These are phyloP conservation scores for Trypoxylus dichotomus DNA, from an alignment of 1,140 invertebrate genomes.

Conservation along the genomic window DNA sequence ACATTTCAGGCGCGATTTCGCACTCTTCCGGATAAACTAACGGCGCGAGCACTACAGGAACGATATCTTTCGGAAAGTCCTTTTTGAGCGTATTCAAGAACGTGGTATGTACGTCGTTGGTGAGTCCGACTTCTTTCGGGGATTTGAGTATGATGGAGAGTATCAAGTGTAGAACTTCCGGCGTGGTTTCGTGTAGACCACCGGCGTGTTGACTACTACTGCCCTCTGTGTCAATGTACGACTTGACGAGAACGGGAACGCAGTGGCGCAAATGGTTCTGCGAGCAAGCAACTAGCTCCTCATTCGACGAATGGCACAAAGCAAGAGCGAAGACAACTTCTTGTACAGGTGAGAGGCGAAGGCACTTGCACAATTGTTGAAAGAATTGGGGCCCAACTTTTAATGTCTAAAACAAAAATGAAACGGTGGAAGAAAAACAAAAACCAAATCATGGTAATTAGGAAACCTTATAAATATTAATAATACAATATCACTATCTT, in stretches of 20 bases:
- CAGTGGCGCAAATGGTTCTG: constrained; percentile 78
- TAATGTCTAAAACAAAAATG: constrained; percentile 3
- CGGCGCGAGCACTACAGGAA: constrained; percentile 85
- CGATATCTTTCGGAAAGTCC: constrained; percentile 85
- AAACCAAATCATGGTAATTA: background rate
- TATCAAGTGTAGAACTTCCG: constrained; percentile 85
- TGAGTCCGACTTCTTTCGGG: constrained; percentile 62
- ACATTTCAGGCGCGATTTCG: constrained; percentile 70
- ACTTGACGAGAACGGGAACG: constrained; percentile 81
- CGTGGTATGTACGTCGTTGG: constrained; percentile 72
- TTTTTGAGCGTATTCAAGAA: constrained; percentile 79
- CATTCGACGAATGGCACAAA: constrained; percentile 69
- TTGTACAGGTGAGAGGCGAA: constrained; percentile 82
- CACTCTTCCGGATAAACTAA: constrained; percentile 75
- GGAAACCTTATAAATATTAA: background rate
- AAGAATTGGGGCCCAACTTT: constrained; percentile 59
- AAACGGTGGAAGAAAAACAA: background rate
- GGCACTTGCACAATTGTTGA: constrained; percentile 77
- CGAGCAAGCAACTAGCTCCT: constrained; percentile 72
- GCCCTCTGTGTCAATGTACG: constrained; percentile 77
- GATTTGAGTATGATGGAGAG: constrained; percentile 64
- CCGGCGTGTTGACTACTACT: constrained; percentile 72
- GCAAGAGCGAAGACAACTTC: constrained; percentile 88
- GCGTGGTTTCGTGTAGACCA: constrained; percentile 83
- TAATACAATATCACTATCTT: too few relatives aligned